A percentile compares a stretch with the other conserved stretches of the same genome.
Evolutionary conservation across 92 coral and sea anemone species (phyloP).

Genomic region (Paragorgia papillata): DNA sequence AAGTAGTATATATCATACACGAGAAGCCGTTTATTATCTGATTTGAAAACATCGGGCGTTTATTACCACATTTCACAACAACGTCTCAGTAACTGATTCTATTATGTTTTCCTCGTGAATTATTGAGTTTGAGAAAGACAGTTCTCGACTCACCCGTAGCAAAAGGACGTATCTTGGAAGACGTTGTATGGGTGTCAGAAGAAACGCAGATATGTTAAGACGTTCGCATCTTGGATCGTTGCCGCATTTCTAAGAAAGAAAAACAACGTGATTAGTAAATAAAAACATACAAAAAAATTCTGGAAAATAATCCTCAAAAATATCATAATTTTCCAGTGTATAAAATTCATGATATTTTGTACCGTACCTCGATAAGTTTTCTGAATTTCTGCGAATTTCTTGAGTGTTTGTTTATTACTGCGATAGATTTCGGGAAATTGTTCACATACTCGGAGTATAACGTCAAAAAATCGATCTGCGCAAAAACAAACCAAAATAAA

Average conservation of each 20-base stretch:
- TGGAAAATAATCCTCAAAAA: background rate
- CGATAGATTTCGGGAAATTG: conserved; percentile 94
- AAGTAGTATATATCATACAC: too few relatives aligned
- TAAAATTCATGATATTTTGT: too few relatives aligned
- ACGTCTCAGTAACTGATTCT: too few relatives aligned
- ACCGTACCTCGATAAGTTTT: conserved; percentile 77
- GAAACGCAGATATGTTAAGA: conserved; percentile 83
- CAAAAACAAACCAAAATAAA: background rate
- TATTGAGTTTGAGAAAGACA: too few relatives aligned
- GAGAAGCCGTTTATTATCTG: too few relatives aligned
- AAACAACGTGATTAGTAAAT: background rate
- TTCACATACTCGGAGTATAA: conserved; percentile 92
- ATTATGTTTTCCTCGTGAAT: too few relatives aligned
- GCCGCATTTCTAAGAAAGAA: conserved; percentile 69
- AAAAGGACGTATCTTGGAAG: conserved; percentile 92
- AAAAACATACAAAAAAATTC: background rate
- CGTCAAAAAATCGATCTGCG: conserved; percentile 86
- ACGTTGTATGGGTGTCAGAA: conserved; percentile 95
- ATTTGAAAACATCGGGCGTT: too few relatives aligned
- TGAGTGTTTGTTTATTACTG: conserved; percentile 83
- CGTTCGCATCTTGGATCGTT: conserved; percentile 82
- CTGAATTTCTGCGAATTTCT: conserved; percentile 89
- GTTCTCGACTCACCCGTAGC: conserved; percentile 88
- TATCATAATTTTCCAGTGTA: too few relatives aligned
- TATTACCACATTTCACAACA: too few relatives aligned